Evolutionary conservation across 2,113 vertebrate genomes (phyloP), one percentile per base, ranked within the genome.

Genomic region (Pantherophis guttatus): DNA sequence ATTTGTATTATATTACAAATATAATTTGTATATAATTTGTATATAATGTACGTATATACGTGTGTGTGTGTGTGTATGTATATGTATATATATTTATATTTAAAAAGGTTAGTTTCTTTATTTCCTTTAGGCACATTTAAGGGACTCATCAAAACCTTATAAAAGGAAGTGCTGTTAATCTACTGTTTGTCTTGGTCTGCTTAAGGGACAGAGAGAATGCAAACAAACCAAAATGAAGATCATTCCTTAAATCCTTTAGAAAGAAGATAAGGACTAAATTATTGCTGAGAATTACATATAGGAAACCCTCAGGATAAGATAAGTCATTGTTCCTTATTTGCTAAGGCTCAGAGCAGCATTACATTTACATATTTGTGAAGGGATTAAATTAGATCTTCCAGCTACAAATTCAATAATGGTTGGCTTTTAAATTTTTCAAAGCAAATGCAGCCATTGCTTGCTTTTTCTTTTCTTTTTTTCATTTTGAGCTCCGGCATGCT

Each of bases 181-280:
- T 97, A 97, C 97, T 98, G 97, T 98, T 98, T 98, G 97, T 96
- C 97, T 98, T 98, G 93, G 92, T 97, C 97, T 97, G 97, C 97
- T 98, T 98, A 97, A 97, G 70, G 97, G 97, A 97, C 26, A 58
- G 57, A 97, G 97, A 97, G 95, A 97, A 96, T 97, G 97, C 98
- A 98, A 98, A 98, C 97, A 98, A 97, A 96, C 89, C 90, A 97
- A 97, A 98, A 97, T 98, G 97, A 98, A 97, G 97, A 97, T 98
- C 97, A 97, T 98, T 97, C 96, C 97, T 98, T 98, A 98, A 98
- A 98, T 97, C 97, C 97, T 97, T 97, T 95, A 97, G 96, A 96
- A 94, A 97, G 96, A 97, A 97, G 96, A 95, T 96, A 96, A 97
- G 95, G 94, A 96, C 96, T 98, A 97, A 97, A 97, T 98, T 98